Base-by-base conservation (phyloP, 2,113 vertebrate genomes). In the Bufo gargarizans region DNA sequence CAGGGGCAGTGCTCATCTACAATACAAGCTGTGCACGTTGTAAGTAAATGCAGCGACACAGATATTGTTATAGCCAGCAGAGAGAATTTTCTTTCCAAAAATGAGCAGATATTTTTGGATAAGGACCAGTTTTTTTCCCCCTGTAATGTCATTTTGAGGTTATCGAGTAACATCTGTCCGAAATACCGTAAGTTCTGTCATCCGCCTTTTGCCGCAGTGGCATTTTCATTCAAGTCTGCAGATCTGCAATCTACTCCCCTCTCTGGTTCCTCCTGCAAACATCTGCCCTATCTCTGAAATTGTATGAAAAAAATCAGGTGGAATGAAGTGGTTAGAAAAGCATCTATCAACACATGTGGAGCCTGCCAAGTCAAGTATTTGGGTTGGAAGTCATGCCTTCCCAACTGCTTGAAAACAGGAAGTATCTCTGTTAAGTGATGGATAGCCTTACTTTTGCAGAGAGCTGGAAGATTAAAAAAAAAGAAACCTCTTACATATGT, bases 371-470 rank as follows among this genome's bases (percentile, higher is more conserved):
- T 93, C 91, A 95, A 96, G 94, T 96, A 95, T 97, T 97, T 96
- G 93, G 93, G 92, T 97, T 97, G 93, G 93, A 96, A 95, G 93
- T 94, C 92, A 94, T 94, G 92, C 92, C 90, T 95, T 93, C 92
- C 91, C 90, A 92, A 90, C 93, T 94, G 94, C 95, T 96, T 96
- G 94, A 96, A 97, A 96, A 97, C 95, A 97, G 96, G 95, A 98
- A 97, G 94, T 96, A 94, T 95, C 94, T 97, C 95, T 97, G 94
- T 95, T 95, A 96, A 95, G 94, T 96, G 95, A 97, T 95, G 94
- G 95, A 95, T 95, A 94, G 93, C 92, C 95, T 92, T 94, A 93
- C 94, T 95, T 94, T 33, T 92, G 91, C 94, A 93, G 90, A 93
- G 94, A 95, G 49, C 14, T 74, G 93, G 72, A 76, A 49, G 17